phyloP scores from a whole-genome alignment of 2,888 invertebrate species.

The Drosophila aldrichi region DNA sequence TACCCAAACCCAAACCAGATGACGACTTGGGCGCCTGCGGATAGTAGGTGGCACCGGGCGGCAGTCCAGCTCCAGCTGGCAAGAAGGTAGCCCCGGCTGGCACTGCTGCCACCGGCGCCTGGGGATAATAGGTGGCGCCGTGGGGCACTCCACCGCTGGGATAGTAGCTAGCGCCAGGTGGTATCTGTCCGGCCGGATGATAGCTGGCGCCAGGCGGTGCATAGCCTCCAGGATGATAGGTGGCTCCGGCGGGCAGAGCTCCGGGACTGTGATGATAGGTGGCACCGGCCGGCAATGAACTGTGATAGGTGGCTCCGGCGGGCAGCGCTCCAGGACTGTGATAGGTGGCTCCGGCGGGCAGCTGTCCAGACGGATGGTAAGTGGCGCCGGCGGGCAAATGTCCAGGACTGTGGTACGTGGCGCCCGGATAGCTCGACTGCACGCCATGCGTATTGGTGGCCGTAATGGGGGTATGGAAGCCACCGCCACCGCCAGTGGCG shows the following conservation, averaged over 20 bases:
- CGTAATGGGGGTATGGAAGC: conserved; percentile 72
- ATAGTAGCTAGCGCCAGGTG: conserved; percentile 75
- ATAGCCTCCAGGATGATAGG: conserved; percentile 57
- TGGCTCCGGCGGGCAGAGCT: conserved; percentile 53
- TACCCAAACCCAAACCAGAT: conserved; percentile 83
- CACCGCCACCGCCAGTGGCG: conserved; percentile 62
- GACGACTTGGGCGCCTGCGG: conserved; percentile 78
- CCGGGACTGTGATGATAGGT: conserved; percentile 57
- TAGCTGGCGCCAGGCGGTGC: conserved; percentile 68
- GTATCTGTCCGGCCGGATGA: conserved; percentile 59
- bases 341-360: conserved; percentile 73
- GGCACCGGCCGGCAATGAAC: conserved; percentile 53
- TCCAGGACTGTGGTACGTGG: conserved; percentile 61
- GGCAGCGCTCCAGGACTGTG: conserved; percentile 36
- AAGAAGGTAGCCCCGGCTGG: conserved; percentile 77
- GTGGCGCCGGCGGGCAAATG: conserved; percentile 73
- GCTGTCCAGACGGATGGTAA: conserved; percentile 72
- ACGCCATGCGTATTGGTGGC: conserved; percentile 76
- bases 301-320: conserved; percentile 61
- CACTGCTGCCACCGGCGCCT: conserved; percentile 61
- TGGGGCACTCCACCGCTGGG: conserved; percentile 66
- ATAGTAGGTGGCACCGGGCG: conserved; percentile 75
- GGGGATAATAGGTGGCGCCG: conserved; percentile 74
- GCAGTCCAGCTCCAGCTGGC: conserved; percentile 65
- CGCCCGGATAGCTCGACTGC: conserved; percentile 82